Conservation (phyloP, 1,140 invertebrate species). For the Ceratina australensis region DNA sequence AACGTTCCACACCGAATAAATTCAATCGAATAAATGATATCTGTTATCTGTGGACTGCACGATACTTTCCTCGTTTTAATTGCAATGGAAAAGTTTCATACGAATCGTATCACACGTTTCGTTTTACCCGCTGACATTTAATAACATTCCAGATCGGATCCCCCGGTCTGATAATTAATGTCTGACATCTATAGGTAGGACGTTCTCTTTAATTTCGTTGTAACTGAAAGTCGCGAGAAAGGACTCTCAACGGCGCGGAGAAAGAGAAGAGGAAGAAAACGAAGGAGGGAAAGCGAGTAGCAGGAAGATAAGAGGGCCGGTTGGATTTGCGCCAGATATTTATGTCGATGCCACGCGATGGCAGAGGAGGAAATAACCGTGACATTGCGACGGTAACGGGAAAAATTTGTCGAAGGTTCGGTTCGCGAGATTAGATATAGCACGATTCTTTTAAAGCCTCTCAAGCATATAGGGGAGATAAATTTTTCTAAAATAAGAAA, state of each 20-base stretch:
- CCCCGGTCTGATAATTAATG: too few species aligned
- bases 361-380: conserved; percentile 32
- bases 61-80: too few species aligned
- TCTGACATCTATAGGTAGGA: too few species aligned
- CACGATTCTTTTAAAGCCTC: background rate
- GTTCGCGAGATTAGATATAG: background rate
- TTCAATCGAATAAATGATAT: too few species aligned
- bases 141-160: too few species aligned
- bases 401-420: conserved; percentile 16
- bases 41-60: too few species aligned
- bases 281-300: conserved; percentile 3
- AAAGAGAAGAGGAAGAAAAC: conserved; percentile 29
- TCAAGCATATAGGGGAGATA: background rate
- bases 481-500: background rate
- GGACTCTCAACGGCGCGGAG: background rate
- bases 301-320: conserved; percentile 28
- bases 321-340: conserved; percentile 56
- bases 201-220: background rate
- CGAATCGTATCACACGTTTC: too few species aligned
- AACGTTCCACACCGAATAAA: too few species aligned
- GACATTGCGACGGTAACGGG: conserved; percentile 42
- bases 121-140: too few species aligned
- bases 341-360: conserved; percentile 39
- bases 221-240: background rate
- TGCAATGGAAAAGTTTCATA: too few species aligned